These are phyloP conservation scores for Archips xylosteana DNA, from an alignment of 2,888 invertebrate species.

Conservation along the genomic window DNA sequence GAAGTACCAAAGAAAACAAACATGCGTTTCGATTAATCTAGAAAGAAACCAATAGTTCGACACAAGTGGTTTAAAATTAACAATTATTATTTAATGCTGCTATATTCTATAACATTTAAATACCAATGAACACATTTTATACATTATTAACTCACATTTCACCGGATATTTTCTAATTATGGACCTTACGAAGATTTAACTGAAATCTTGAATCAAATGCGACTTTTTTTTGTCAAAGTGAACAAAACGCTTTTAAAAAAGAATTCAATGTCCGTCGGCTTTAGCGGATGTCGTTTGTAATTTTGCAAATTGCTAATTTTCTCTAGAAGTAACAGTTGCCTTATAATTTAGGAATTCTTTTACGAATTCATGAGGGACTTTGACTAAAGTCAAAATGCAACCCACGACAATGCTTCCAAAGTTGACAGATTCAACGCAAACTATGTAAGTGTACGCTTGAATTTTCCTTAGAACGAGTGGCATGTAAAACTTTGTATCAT, in stretches of 20 bases:
- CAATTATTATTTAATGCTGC: neutral
- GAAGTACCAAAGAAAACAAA: conserved; percentile 1
- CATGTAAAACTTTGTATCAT: conserved; percentile 48
- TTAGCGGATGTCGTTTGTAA: conserved; percentile 64
- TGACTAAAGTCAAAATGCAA: conserved; percentile 67
- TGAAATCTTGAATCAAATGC: neutral
- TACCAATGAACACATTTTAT: neutral
- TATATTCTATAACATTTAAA: neutral
- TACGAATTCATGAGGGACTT: conserved; percentile 70
- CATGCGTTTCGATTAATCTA: neutral
- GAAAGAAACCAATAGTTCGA: neutral
- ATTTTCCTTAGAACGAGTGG: conserved; percentile 31
- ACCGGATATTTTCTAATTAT: too few species aligned
- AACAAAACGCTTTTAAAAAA: conserved; percentile 62
- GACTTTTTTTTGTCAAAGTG: neutral
- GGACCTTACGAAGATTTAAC: too few species aligned
- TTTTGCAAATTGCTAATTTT: conserved; percentile 59
- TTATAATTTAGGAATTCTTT: conserved; percentile 50
- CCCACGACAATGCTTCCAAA: conserved; percentile 77
- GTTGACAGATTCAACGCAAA: conserved; percentile 77
- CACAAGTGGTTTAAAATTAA: neutral
- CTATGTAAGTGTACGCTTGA: conserved; percentile 70
- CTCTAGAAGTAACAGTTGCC: conserved; percentile 58
- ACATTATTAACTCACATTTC: too few species aligned
- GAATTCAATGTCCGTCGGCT: conserved; percentile 65